A percentile compares a stretch with the other conserved stretches of the same genome.
These are phyloP conservation scores for Drosophila tristis DNA, from an alignment of 1,140 invertebrate species.

Conservation along the genomic window DNA sequence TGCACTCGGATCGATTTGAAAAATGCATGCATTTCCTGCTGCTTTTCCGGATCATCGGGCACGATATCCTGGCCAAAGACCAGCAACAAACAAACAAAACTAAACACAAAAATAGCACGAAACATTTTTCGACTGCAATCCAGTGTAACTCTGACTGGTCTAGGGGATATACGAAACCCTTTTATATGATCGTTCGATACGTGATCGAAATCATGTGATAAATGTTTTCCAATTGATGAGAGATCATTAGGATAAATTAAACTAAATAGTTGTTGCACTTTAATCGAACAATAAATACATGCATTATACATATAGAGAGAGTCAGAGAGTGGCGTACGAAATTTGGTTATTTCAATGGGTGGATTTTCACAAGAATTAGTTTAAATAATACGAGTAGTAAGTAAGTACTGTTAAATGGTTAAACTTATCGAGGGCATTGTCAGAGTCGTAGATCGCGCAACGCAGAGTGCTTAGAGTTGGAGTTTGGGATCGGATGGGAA, in stretches of 20 bases:
- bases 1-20: conserved; percentile 39
- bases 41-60: conserved; percentile 53
- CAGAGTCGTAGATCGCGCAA: conserved; percentile 35
- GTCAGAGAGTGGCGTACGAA: conserved; percentile 51
- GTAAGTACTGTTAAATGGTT: conserved; percentile 8
- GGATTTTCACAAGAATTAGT: conserved; percentile 28
- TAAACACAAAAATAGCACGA: conserved; percentile 12
- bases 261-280: conserved; percentile 76
- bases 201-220: neutral
- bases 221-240: conserved; percentile 27
- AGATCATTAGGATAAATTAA: conserved; percentile 50
- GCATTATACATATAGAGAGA: conserved; percentile 62
- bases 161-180: neutral
- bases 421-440: conserved; percentile 32
- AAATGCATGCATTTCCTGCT: conserved; percentile 37
- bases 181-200: conserved; percentile 40
- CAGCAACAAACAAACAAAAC: neutral
- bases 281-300: conserved; percentile 83
- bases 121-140: conserved; percentile 34
- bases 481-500: conserved; percentile 8
- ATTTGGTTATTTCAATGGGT: conserved; percentile 53
- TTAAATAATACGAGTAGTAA: conserved; percentile 15
- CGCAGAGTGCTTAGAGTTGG: conserved; percentile 53
- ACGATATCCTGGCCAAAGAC: conserved; percentile 37
- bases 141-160: neutral